Evolutionary conservation across 2,888 invertebrate genomes (phyloP).

Genomic region (Acanthosepion pharaonis): DNA sequence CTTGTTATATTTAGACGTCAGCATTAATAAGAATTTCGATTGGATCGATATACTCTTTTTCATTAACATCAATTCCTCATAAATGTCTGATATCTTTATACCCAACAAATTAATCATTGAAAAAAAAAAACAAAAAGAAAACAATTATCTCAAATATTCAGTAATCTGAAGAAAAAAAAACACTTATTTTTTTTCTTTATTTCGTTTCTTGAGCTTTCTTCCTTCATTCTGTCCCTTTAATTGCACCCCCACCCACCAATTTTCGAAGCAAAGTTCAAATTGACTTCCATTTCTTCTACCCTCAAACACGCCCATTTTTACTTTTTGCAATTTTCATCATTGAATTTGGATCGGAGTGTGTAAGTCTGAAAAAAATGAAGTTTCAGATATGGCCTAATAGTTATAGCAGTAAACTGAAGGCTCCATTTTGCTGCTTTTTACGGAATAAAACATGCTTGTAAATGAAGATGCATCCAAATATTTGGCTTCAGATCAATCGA

Average conservation of each 20-base stretch:
- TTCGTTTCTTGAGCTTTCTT: background rate
- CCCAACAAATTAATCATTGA: background rate
- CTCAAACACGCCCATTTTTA: background rate
- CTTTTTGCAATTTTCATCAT: background rate
- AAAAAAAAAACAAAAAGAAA: background rate
- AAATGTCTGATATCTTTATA: background rate
- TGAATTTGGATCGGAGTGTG: background rate
- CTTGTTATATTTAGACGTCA: conserved; percentile 22
- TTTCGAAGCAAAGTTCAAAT: background rate
- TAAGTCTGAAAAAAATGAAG: background rate
- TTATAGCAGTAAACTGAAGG: background rate
- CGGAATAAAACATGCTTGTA: too few species aligned
- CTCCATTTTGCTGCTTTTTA: background rate
- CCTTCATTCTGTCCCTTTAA: background rate
- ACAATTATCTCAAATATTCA: background rate
- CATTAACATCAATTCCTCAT: background rate
- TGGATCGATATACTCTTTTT: background rate
- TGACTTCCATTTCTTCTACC: background rate
- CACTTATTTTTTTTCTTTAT: background rate
- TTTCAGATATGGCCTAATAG: background rate
- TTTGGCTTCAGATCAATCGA: too few species aligned
- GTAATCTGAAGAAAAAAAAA: too few species aligned
- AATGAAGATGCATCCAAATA: too few species aligned
- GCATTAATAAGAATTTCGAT: background rate
- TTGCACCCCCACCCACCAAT: background rate